Evolutionary conservation across 2,888 invertebrate genomes (phyloP).

Genomic region (Heliconius hortense): DNA sequence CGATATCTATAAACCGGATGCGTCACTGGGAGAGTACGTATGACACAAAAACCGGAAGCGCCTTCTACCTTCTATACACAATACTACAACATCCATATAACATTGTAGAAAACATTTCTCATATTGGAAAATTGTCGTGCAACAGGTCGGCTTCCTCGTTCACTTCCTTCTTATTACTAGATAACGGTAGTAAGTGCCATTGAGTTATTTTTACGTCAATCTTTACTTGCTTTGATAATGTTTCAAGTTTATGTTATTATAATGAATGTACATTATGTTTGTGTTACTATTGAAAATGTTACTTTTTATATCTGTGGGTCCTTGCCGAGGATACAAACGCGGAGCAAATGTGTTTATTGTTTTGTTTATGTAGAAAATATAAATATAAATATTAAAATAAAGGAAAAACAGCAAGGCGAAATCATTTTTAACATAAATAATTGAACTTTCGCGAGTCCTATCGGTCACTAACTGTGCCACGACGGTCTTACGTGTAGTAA

Average conservation of each 20-base stretch:
- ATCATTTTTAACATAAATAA: background rate
- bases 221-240: conserved; percentile 16
- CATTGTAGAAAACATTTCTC: conserved; percentile 40
- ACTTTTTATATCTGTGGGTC: background rate
- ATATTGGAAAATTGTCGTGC: conserved; percentile 51
- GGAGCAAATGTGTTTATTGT: background rate
- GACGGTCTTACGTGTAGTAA: background rate
- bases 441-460: background rate
- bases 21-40: conserved; percentile 28
- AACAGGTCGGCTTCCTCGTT: conserved; percentile 48
- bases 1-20: conserved; percentile 15
- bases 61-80: conserved; percentile 26
- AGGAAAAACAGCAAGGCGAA: background rate
- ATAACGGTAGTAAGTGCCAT: conserved; percentile 34
- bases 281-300: background rate
- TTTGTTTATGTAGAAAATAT: background rate
- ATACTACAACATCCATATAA: background rate
- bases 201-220: conserved; percentile 22
- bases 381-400: background rate
- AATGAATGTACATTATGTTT: background rate
- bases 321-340: background rate
- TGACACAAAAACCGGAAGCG: conserved; percentile 37
- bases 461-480: background rate
- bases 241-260: conserved; percentile 12
- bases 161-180: conserved; percentile 46